phyloP scores from a whole-genome alignment of 2,888 invertebrate genomes.

The Xestia ashworthii region DNA sequence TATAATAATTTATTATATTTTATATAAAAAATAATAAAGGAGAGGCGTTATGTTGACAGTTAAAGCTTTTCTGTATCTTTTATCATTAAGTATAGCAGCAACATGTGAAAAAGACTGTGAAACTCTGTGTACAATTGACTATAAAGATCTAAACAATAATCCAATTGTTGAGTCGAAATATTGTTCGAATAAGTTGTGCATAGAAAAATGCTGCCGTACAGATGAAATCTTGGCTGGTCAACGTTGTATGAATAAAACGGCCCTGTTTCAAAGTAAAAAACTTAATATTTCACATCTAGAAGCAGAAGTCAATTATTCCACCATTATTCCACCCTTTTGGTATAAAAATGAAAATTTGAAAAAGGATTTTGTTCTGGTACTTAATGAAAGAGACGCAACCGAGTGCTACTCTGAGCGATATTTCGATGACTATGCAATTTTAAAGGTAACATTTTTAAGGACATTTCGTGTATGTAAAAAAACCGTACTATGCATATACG shows the following conservation, averaged over 20 bases:
- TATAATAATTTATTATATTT: not conserved
- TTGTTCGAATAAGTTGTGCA: constrained; percentile 16
- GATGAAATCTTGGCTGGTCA: not conserved
- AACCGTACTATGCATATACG: no score
- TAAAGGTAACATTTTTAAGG: not conserved
- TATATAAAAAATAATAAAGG: not conserved
- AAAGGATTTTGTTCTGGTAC: not conserved
- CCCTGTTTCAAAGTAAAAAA: not conserved
- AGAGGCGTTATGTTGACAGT: not conserved
- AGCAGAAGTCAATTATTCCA: not conserved
- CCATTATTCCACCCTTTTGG: not conserved
- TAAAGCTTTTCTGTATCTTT: not conserved
- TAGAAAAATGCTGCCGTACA: constrained; percentile 18
- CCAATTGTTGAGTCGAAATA: not conserved
- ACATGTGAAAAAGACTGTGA: constrained; percentile 7
- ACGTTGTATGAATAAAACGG: not conserved
- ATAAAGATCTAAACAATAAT: constrained; percentile 5
- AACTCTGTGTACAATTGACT: not conserved
- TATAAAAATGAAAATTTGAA: not conserved
- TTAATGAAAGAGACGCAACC: not conserved
- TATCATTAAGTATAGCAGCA: not conserved
- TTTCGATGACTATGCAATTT: not conserved
- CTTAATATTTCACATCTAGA: not conserved
- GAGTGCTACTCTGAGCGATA: not conserved
- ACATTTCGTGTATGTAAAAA: not conserved